Conservation (phyloP, 2,888 invertebrate genomes). For the Stomorhina lunata region DNA sequence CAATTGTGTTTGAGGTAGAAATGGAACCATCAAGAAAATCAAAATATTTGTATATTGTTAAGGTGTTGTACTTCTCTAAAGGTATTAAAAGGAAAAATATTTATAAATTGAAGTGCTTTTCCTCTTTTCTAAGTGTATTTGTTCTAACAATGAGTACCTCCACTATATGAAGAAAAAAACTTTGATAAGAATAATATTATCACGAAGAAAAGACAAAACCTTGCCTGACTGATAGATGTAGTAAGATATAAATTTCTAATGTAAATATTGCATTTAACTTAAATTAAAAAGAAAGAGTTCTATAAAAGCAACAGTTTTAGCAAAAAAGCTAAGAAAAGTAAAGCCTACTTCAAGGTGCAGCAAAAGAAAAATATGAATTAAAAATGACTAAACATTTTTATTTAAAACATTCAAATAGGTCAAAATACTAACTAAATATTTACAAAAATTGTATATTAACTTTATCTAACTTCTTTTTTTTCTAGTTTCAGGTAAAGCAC, state of each 20-base stretch:
- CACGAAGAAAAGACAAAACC: not conserved
- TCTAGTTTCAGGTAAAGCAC: not conserved
- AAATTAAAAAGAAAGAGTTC: no score
- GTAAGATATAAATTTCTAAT: no score
- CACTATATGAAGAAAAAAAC: not conserved
- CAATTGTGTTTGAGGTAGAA: conserved; percentile 33
- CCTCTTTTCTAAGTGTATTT: not conserved
- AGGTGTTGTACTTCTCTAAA: conserved; percentile 7
- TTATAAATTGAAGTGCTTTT: conserved; percentile 14
- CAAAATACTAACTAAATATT: no score
- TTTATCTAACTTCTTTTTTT: not conserved
- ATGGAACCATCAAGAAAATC: no score
- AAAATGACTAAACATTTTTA: no score
- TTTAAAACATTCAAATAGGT: no score
- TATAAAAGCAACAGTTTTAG: no score
- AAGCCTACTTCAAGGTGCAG: no score
- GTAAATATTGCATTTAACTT: no score
- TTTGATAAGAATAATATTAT: not conserved
- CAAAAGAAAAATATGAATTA: no score
- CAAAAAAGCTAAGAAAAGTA: no score
- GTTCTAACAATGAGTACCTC: not conserved
- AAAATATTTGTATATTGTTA: conserved; percentile 40
- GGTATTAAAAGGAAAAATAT: not conserved
- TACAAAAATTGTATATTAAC: not conserved
- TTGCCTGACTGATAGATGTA: not conserved